phyloP scores from a whole-genome alignment of 2,797 vertebrate species.

The Phataginus tricuspis region DNA sequence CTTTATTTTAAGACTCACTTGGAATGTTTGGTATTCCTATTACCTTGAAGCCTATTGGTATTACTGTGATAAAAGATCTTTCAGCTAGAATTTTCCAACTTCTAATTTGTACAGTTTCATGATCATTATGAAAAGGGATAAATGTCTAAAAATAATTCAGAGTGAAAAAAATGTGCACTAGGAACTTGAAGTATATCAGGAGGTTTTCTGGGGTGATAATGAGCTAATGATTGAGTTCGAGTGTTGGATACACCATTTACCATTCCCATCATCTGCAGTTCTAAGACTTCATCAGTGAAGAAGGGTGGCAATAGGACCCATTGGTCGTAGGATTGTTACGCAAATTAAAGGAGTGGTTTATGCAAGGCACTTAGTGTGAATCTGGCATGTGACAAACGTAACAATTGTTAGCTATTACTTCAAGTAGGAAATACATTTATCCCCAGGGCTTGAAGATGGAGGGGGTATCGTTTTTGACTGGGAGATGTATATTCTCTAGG shows the following conservation, averaged over 20 bases:
- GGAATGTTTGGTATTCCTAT: not conserved
- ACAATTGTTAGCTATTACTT: not conserved
- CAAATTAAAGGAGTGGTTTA: not conserved
- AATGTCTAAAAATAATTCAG: not conserved
- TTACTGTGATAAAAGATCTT: not conserved
- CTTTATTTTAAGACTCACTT: not conserved
- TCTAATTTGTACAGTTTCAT: not conserved
- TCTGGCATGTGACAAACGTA: fast-evolving
- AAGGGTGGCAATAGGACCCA: too few relatives aligned
- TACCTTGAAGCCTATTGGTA: not conserved
- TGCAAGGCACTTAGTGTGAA: not conserved
- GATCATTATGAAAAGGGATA: not conserved
- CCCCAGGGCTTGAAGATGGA: not conserved
- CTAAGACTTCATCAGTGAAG: not conserved
- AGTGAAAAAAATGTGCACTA: not conserved
- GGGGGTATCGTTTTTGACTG: not conserved
- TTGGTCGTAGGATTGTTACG: not conserved
- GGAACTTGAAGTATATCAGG: not conserved
- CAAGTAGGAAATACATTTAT: not conserved
- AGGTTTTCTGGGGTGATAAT: not conserved
- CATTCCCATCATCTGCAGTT: not conserved
- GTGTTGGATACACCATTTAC: not conserved
- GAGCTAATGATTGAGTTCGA: not conserved
- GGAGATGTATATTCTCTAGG: not conserved
- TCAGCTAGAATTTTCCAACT: not conserved